Percentiles rank a stretch among this genome's conserved stretches.
These are phyloP conservation scores for Sylvilagus floridanus DNA, from an alignment of 2,797 vertebrate genomes.

Conservation along the genomic window DNA sequence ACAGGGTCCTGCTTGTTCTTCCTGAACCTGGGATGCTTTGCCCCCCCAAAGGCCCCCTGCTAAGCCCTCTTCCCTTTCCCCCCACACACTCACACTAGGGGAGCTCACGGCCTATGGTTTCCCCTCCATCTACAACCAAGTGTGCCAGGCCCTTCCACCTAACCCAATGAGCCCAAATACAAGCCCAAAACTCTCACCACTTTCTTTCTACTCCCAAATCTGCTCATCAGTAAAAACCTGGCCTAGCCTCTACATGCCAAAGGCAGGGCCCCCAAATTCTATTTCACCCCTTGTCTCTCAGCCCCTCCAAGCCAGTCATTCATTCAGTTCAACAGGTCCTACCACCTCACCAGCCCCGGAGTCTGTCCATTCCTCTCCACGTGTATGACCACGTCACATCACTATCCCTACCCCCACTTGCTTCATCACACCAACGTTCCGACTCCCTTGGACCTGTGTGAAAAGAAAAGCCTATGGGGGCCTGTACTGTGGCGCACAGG, in stretches of 20 bases:
- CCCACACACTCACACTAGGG: too few species aligned
- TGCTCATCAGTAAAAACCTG: background rate
- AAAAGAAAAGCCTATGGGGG: background rate
- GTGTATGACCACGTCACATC: background rate
- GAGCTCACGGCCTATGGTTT: background rate
- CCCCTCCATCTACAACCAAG: background rate
- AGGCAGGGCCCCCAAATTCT: background rate
- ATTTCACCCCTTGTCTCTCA: background rate
- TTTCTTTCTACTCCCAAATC: background rate
- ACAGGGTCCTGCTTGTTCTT: background rate
- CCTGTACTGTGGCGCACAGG: too few species aligned
- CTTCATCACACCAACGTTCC: background rate
- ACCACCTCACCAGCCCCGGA: too few species aligned
- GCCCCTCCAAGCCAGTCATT: background rate
- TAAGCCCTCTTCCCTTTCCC: background rate
- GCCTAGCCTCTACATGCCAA: background rate
- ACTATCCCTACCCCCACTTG: too few species aligned
- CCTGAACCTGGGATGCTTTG: background rate
- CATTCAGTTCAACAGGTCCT: background rate
- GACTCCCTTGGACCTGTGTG: background rate
- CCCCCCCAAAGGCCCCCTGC: background rate
- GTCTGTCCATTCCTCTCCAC: background rate
- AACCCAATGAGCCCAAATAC: background rate
- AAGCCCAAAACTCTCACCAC: background rate
- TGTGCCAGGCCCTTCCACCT: too few species aligned